Percentiles rank a stretch among this genome's conserved stretches.
Evolutionary conservation across 2,888 invertebrate species (phyloP).

Genomic region (Lutraria lutraria): DNA sequence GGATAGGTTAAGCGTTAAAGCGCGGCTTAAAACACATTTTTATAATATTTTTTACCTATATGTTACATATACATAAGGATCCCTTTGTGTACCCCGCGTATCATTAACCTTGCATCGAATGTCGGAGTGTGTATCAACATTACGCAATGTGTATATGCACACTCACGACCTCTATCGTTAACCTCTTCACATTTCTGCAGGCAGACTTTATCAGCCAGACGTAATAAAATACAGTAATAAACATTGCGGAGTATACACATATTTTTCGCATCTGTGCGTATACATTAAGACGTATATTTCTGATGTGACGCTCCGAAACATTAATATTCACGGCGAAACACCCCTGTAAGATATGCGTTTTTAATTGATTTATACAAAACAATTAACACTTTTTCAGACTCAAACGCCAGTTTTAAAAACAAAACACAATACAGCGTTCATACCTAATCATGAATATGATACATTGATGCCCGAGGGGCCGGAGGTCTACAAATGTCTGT

Average conservation of each 20-base stretch:
- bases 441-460: not conserved
- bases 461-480: not conserved
- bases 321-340: constrained; percentile 37
- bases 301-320: constrained; percentile 32
- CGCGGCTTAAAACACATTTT: not conserved
- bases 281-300: constrained; percentile 41
- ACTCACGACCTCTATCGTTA: constrained; percentile 47
- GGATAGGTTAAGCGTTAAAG: not conserved
- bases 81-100: constrained; percentile 43
- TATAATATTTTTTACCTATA: not conserved
- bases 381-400: not conserved
- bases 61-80: not conserved
- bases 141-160: constrained; percentile 65
- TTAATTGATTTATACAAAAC: constrained; percentile 40
- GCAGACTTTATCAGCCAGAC: constrained; percentile 58
- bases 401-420: not conserved
- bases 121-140: constrained; percentile 51
- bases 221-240: constrained; percentile 62
- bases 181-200: constrained; percentile 63
- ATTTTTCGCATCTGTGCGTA: constrained; percentile 58
- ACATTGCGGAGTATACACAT: constrained; percentile 58
- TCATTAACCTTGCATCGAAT: constrained; percentile 53
- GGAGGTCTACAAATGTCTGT: not conserved
- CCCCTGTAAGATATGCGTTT: constrained; percentile 37
- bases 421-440: not conserved